Percentiles rank a stretch among this genome's conserved stretches.
These are phyloP conservation scores for Hypocryptadius cinnamomeus DNA, from an alignment of 2,113 vertebrate species.

Conservation along the genomic window DNA sequence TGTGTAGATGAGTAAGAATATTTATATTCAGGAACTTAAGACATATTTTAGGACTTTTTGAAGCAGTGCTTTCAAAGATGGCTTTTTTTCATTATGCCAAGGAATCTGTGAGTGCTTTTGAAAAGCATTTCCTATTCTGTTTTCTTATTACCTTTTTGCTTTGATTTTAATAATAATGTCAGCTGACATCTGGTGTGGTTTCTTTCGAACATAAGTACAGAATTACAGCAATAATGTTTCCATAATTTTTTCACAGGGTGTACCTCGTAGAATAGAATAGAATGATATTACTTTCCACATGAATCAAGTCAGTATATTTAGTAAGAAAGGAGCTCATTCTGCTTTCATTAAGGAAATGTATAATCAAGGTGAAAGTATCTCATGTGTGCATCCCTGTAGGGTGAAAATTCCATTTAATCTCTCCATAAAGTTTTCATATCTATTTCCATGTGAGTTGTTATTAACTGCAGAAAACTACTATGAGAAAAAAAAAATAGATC, in stretches of 20 bases:
- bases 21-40: background rate
- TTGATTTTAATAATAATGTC: background rate
- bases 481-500: background rate
- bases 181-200: background rate
- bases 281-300: background rate
- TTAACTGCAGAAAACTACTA: background rate
- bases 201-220: background rate
- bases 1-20: background rate
- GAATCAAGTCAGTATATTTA: background rate
- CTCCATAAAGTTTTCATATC: background rate
- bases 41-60: background rate
- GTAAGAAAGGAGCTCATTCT: background rate
- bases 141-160: background rate
- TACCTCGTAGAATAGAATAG: background rate
- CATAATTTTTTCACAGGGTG: background rate
- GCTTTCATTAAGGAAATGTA: background rate
- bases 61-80: background rate
- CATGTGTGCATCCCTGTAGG: background rate
- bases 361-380: background rate
- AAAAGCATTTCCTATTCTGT: background rate
- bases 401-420: background rate
- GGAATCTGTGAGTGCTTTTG: background rate
- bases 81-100: background rate
- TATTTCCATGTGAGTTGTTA: background rate
- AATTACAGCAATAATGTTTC: background rate